phyloP scores from a whole-genome alignment of 2,113 vertebrate genomes.

The Prolemur simus region DNA sequence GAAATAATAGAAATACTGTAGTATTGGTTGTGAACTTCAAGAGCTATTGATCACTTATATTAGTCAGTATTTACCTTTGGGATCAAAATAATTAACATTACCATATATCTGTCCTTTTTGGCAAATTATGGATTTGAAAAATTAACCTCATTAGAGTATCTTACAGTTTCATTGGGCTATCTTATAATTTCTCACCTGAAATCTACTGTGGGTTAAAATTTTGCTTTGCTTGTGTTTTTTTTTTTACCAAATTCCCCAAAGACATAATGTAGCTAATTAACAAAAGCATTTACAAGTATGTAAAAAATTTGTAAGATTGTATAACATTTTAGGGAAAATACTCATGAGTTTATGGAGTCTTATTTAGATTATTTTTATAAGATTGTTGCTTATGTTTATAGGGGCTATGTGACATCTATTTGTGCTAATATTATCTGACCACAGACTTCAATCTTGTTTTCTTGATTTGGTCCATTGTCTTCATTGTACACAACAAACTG shows the following conservation, averaged over 20 bases:
- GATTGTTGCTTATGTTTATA: not conserved
- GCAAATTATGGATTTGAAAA: not conserved
- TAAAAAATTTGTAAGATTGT: not conserved
- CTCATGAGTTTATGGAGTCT: not conserved
- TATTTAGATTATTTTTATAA: not conserved
- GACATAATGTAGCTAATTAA: not conserved
- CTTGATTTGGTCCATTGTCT: not conserved
- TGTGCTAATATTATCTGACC: not conserved
- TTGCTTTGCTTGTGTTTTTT: not conserved
- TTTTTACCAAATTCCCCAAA: not conserved
- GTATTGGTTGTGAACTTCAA: not conserved
- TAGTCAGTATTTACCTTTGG: not conserved
- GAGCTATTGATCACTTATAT: not conserved
- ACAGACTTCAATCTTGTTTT: not conserved
- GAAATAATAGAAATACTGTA: not conserved
- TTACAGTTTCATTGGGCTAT: not conserved
- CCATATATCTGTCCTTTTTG: not conserved
- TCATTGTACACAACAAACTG: not conserved
- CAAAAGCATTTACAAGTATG: not conserved
- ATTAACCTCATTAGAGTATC: not conserved
- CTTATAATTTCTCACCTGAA: not conserved
- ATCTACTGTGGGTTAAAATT: not conserved
- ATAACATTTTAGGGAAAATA: not conserved
- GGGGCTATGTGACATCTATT: not conserved
- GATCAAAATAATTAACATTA: constrained; percentile 3